Evolutionary conservation across 2,888 invertebrate species (phyloP), one percentile per base, ranked within the genome.

Genomic region (Phaonia tiefii): DNA sequence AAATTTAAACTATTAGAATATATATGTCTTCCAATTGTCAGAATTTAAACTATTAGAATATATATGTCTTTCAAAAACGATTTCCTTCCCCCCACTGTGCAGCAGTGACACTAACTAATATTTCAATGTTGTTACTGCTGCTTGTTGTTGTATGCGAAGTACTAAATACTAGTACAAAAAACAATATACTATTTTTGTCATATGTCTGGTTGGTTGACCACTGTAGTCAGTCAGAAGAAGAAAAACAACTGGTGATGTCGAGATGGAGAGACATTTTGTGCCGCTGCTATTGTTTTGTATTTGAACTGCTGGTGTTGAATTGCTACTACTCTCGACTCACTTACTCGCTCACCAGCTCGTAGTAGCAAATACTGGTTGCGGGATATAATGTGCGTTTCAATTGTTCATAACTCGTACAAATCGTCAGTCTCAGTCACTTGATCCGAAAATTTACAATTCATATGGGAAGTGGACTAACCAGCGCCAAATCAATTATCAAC

Each of bases 361-460:
- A 75, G 66, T 26, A 44, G 70, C 31, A 26, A n/a, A 81, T 77
- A 78, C 78, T 78, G 78, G 72, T 78, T 80, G 51, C 42, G 26
- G n/a, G 54, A 81, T 31, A 31, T 78, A 63, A 75, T 78, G 67
- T 81, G 78, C 75, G 78, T 78, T 81, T 81, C 63, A 75, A 72
- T 49, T 71, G 71, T 54, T 75, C 71, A 69, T 65, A 81, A 77
- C 66, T 75, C 71, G 75, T 71, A 65, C 51, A 75, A 49, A 37
- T n/a, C n/a, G n/a, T 49, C 5, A 54, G 8, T 13, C 13, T 5
- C 46, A 46, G 1, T 15, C 46, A 22, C 25, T 31, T 31, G 31
- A 31, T 31, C 31, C 31, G 31, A 31, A n/a, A n/a, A n/a, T n/a
- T n/a, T n/a, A n/a, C n/a, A n/a, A n/a, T n/a, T n/a, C n/a, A n/a